Base-by-base conservation (phyloP, 1,140 invertebrate genomes). In the Drosophila micromelanica region DNA sequence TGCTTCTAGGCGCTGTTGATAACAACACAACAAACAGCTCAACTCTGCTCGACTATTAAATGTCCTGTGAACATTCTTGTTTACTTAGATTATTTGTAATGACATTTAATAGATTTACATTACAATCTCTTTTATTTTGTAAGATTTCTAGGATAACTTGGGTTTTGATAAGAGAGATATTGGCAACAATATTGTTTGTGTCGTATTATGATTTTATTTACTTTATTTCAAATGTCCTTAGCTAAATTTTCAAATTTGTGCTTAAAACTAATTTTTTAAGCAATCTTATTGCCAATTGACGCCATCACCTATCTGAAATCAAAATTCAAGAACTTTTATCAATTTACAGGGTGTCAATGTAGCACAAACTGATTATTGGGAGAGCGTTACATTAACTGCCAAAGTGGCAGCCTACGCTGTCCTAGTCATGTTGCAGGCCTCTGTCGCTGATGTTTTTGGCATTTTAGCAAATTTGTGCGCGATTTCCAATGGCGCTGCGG, bases 391-490 rank as follows among this genome's bases (percentile, higher is more conserved):
- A 76, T 76, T 76, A 78, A 78, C 67, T 73, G 20, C 9, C 51
- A 61, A 70, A 74, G 57, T 69, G 48, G 55, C 72, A 62, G 55
- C 54, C n/a, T n/a, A 43, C 43, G 30, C 13, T 40, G 42, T 17
- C 20, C 23, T 37, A 45, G 43, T 65, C 27, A 38, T 73, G 57
- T 69, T 62, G 57, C 63, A 52, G 45, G 51, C 11, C 45, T 71
- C 64, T 75, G 57, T 54, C 63, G 52, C 40, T 42, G 59, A 43
- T 75, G 67, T 75, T 75, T 75, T 59, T 63, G 67, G 73, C 67
- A 71, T 59, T 75, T 64, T 63, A 54, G 63, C 70, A 73, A 73
- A 73, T 73, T 73, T 68, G 63, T 68, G 63, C 56, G 71, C 71
- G 43, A 69, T 62, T 69, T 62, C 43, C 65, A 57, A 70, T 62